Conservation (phyloP, 1,140 invertebrate genomes). For the Orius insidiosus region DNA sequence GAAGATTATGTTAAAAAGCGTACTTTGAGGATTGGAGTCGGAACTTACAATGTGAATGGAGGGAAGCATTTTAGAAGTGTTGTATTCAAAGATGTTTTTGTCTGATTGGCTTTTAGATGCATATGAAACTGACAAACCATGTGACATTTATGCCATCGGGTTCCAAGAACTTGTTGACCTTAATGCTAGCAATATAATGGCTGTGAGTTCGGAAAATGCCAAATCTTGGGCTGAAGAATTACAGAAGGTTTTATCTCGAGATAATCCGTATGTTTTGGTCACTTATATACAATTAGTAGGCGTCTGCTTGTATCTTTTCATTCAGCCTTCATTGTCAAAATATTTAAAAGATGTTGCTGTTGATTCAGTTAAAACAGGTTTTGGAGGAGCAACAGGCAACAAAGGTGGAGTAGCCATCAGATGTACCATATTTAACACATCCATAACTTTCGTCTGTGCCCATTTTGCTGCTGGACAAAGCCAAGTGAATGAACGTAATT, state of each 20-base stretch:
- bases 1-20: slow-evolving; percentile 63
- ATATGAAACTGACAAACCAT: slow-evolving; percentile 26
- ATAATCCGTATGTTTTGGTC: slow-evolving; percentile 77
- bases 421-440: slow-evolving; percentile 77
- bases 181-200: slow-evolving; percentile 96
- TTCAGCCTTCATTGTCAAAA: slow-evolving; percentile 69
- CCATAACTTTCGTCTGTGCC: slow-evolving; percentile 52
- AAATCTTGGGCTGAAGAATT: slow-evolving; percentile 90
- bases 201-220: slow-evolving; percentile 83
- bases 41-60: slow-evolving; percentile 99
- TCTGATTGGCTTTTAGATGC: slow-evolving; percentile 89
- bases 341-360: slow-evolving; percentile 81
- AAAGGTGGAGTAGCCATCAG: slow-evolving; percentile 76
- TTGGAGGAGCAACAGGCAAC: slow-evolving; percentile 75
- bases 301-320: slow-evolving; percentile 91
- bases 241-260: slow-evolving; percentile 76
- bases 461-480: slow-evolving; percentile 17
- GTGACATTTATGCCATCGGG: slow-evolving; percentile 92
- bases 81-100: slow-evolving; percentile 85
- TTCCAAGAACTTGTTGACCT: slow-evolving; percentile 99
- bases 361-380: slow-evolving; percentile 92
- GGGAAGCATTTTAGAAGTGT: slow-evolving; percentile 96
- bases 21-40: slow-evolving; percentile 65
- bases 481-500: slow-evolving; percentile 65
- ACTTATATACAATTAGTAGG: slow-evolving; percentile 95